These are phyloP conservation scores for Magallana nippona DNA, from an alignment of 2,888 invertebrate genomes.

Conservation along the genomic window DNA sequence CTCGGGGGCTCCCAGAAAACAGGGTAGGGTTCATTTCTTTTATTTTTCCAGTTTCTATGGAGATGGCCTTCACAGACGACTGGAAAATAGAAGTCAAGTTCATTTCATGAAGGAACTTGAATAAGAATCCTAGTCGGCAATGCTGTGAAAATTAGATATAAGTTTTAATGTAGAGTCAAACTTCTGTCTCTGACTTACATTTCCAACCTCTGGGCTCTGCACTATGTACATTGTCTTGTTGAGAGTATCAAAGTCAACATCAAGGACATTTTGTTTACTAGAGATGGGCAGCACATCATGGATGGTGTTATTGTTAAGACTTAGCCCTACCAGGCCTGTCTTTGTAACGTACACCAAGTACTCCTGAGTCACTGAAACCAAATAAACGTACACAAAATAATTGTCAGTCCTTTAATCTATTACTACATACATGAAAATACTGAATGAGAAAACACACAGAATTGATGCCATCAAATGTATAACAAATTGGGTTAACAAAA, in stretches of 20 bases:
- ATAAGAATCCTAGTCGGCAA: neutral
- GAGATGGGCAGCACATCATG: slow-evolving; percentile 75
- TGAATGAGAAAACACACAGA: too few relatives aligned
- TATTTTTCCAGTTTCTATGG: slow-evolving; percentile 44
- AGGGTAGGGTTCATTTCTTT: slow-evolving; percentile 50
- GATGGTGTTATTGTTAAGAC: slow-evolving; percentile 57
- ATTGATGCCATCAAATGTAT: too few relatives aligned
- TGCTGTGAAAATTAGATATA: neutral
- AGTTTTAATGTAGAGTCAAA: neutral
- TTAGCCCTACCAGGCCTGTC: slow-evolving; percentile 67
- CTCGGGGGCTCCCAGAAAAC: slow-evolving; percentile 89
- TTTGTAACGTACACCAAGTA: slow-evolving; percentile 86
- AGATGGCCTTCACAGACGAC: slow-evolving; percentile 49
- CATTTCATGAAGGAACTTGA: neutral
- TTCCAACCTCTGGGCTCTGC: slow-evolving; percentile 55
- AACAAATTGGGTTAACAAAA: too few relatives aligned
- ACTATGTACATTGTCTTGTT: slow-evolving; percentile 88
- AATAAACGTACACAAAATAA: neutral
- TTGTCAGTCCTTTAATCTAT: neutral
- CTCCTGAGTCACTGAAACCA: slow-evolving; percentile 87
- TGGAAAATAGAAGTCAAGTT: slow-evolving; percentile 4
- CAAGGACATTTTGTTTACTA: slow-evolving; percentile 80
- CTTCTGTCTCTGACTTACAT: slow-evolving; percentile 56
- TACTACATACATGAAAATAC: too few relatives aligned
- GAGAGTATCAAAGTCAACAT: slow-evolving; percentile 94